A percentile compares a stretch with the other conserved stretches of the same genome.
phyloP scores from a whole-genome alignment of 2,888 invertebrate genomes.

The Rhagonycha fulva region DNA sequence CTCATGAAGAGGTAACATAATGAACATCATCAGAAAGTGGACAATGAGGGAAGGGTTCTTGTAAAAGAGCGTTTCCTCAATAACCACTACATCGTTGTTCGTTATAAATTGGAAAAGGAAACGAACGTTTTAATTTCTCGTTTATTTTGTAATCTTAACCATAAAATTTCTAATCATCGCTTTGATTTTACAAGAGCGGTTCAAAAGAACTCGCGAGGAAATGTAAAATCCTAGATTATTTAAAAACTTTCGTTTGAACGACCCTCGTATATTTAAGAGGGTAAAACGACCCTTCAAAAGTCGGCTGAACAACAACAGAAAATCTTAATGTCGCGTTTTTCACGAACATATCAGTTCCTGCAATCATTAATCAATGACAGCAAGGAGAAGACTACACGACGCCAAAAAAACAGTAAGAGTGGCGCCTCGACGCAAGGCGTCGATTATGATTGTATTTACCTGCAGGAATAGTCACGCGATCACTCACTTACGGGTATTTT shows the following conservation, averaged over 20 bases:
- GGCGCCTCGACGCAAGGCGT: conserved; percentile 20
- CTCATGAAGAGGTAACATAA: background rate
- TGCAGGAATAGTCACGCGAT: conserved; percentile 13
- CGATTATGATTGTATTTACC: conserved; percentile 17
- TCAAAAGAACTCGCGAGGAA: background rate
- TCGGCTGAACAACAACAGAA: background rate
- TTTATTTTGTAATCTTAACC: too few species aligned
- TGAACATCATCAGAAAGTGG: background rate
- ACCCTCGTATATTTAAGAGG: too few species aligned
- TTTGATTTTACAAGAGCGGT: background rate
- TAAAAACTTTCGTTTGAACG: background rate
- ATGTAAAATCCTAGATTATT: too few species aligned
- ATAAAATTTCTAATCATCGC: too few species aligned
- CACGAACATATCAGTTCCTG: background rate
- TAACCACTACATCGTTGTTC: background rate
- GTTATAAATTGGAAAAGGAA: background rate
- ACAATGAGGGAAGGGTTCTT: background rate
- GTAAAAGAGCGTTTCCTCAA: background rate
- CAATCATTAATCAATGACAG: conserved; percentile 1
- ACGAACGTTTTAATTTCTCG: too few species aligned
- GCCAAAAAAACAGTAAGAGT: conserved; percentile 13
- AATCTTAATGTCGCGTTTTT: background rate
- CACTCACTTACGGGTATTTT: conserved; percentile 12
- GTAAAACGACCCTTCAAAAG: background rate
- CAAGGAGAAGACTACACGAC: conserved; percentile 13